Conservation (phyloP, 2,113 vertebrate species). For the Campylorhamphus procurvoides region DNA sequence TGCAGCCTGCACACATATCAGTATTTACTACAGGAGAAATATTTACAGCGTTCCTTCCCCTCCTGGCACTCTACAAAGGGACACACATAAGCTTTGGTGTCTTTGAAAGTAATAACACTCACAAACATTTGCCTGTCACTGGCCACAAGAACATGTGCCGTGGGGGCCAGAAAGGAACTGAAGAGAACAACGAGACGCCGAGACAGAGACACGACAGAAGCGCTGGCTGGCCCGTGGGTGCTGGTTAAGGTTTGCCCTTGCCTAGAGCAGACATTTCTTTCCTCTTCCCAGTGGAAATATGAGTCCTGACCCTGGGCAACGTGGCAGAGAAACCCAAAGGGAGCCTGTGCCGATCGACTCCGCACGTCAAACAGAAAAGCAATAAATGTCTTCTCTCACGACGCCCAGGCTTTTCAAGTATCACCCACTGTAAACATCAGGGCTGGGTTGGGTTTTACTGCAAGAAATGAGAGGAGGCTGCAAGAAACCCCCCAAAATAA, state of each 20-base stretch:
- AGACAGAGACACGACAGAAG: constrained; percentile 43
- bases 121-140: constrained; percentile 25
- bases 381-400: background rate
- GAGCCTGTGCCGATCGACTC: background rate
- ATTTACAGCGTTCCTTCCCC: constrained; percentile 61
- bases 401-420: constrained; percentile 67
- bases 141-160: background rate
- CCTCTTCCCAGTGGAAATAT: background rate
- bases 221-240: background rate
- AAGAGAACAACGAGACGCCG: background rate
- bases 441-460: background rate
- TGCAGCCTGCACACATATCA: constrained; percentile 17
- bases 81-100: constrained; percentile 68
- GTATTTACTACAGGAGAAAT: constrained; percentile 53
- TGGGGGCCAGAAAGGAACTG: constrained; percentile 16
- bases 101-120: constrained; percentile 56
- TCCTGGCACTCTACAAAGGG: constrained; percentile 59
- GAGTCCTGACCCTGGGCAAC: background rate
- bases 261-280: background rate
- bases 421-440: constrained; percentile 71
- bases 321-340: background rate
- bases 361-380: background rate
- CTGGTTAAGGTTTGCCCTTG: background rate
- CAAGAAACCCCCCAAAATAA: background rate
- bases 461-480: background rate